These are phyloP conservation scores for Enteromius argenteus DNA, from an alignment of 2,797 vertebrate species.

Conservation along the genomic window DNA sequence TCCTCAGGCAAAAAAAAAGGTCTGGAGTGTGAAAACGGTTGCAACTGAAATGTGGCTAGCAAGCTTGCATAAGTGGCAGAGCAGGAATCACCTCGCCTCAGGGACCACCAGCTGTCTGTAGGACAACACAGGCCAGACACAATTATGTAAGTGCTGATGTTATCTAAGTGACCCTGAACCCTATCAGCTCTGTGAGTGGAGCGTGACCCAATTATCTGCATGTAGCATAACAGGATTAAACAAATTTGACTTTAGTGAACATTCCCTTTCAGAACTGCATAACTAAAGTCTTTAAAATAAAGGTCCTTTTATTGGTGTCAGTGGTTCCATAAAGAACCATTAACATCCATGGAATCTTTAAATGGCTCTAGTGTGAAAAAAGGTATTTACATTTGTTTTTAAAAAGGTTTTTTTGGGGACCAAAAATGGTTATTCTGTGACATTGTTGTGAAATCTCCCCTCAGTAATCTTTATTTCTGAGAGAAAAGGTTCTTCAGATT, in stretches of 20 bases:
- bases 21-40: not conserved
- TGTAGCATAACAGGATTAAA: slow-evolving; percentile 2
- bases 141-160: slow-evolving; percentile 34
- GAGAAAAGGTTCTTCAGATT: not conserved
- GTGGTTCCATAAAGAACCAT: not conserved
- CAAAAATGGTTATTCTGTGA: not conserved
- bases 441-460: not conserved
- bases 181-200: not conserved
- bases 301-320: not conserved
- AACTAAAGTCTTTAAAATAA: not conserved
- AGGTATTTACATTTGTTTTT: not conserved
- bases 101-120: not conserved
- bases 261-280: not conserved
- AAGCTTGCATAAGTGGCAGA: not conserved
- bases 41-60: not conserved
- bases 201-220: slow-evolving; percentile 20
- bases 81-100: slow-evolving; percentile 18
- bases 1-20: not conserved
- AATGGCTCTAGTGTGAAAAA: not conserved
- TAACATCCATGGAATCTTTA: not conserved
- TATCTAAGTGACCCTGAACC: slow-evolving; percentile 45
- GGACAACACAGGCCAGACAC: slow-evolving; percentile 20
- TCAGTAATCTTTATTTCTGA: not conserved
- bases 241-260: not conserved
- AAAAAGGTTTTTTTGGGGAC: not conserved